Conservation (phyloP, 2,797 vertebrate species). For the Iguana delicatissima region DNA sequence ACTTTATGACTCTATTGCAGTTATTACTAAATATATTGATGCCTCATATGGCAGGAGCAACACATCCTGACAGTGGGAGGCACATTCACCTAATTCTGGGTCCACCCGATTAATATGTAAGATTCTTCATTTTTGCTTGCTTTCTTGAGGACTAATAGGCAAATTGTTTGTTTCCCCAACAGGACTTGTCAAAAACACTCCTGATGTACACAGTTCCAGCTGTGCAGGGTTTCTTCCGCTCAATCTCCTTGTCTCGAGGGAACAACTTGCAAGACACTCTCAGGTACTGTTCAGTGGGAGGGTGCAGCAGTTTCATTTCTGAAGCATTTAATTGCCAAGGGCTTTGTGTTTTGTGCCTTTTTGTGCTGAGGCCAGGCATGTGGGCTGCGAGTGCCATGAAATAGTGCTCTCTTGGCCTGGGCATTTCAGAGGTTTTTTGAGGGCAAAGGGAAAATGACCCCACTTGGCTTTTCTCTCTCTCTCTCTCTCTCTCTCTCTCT, state of each 20-base stretch:
- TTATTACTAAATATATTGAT: no score
- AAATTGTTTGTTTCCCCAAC: slow-evolving; percentile 58
- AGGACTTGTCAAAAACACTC: slow-evolving; percentile 96
- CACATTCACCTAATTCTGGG: not conserved
- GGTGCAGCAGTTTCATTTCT: not conserved
- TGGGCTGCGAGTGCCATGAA: not conserved
- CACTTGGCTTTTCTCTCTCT: not conserved
- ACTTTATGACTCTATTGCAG: no score
- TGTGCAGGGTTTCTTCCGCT: slow-evolving; percentile 98
- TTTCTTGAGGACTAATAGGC: slow-evolving; percentile 41
- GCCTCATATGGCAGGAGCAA: no score
- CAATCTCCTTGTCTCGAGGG: slow-evolving; percentile 96
- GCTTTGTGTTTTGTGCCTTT: not conserved
- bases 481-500: no score
- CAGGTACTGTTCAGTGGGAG: slow-evolving; percentile 80
- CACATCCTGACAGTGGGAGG: no score
- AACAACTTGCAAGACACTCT: slow-evolving; percentile 98
- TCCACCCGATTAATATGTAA: not conserved
- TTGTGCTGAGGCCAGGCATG: slow-evolving; percentile 18
- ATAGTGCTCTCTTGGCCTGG: slow-evolving; percentile 2
- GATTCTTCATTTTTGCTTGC: not conserved
- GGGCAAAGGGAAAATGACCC: not conserved
- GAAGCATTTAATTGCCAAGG: not conserved
- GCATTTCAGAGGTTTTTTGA: not conserved
- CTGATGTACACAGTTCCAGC: slow-evolving; percentile 98